Conservation (phyloP, 2,113 vertebrate species). For the Syngnathus typhle region DNA sequence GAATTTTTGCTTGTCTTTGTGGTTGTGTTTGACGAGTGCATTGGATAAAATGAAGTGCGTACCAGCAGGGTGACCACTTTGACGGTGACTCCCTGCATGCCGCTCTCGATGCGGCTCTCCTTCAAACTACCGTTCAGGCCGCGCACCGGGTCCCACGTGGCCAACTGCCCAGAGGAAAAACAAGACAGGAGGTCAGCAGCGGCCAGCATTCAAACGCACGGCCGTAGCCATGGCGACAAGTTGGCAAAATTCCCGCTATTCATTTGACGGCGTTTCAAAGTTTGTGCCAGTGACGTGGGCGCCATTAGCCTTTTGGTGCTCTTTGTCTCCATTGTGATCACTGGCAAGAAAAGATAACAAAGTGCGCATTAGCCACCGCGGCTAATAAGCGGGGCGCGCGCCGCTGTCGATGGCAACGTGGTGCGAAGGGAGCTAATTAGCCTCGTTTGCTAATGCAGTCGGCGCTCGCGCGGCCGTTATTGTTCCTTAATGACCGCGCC, state of each 20-base stretch:
- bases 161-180: conserved; percentile 70
- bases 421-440: conserved; percentile 3
- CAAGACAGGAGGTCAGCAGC: not conserved
- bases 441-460: not conserved
- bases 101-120: conserved; percentile 89
- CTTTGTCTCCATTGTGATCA: not conserved
- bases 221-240: conserved; percentile 5
- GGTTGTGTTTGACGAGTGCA: no score
- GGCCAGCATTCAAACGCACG: not conserved
- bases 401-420: not conserved
- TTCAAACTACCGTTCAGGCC: conserved; percentile 92
- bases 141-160: conserved; percentile 89
- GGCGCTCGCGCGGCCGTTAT: not conserved
- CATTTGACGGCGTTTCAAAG: not conserved
- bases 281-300: not conserved
- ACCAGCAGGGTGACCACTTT: conserved; percentile 98
- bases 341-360: not conserved
- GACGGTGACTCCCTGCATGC: conserved; percentile 89
- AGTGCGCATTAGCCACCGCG: conserved; percentile 1
- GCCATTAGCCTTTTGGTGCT: not conserved
- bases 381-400: not conserved
- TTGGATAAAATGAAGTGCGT: conserved; percentile 24
- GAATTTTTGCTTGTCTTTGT: no score
- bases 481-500: conserved; percentile 1
- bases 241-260: not conserved